Evolutionary conservation across 2,797 vertebrate genomes (phyloP).

Genomic region (Sarcoramphus papa): DNA sequence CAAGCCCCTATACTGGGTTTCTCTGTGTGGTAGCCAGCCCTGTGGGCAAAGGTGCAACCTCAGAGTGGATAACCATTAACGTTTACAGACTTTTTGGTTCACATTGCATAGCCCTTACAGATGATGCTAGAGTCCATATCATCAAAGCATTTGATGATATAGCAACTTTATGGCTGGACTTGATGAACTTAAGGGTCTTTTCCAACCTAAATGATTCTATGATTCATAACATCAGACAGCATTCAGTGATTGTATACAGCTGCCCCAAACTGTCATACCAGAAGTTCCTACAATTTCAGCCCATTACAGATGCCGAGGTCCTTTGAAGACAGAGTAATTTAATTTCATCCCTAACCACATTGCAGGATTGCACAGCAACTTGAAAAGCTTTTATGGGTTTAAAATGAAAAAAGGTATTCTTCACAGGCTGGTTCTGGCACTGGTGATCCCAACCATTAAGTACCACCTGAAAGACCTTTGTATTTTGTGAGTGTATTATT

Average conservation of each 20-base stretch:
- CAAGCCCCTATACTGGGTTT: not conserved
- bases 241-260: not conserved
- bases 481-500: not conserved
- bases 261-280: not conserved
- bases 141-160: not conserved
- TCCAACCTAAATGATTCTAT: not conserved
- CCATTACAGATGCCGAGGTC: not conserved
- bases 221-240: not conserved
- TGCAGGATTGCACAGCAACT: not conserved
- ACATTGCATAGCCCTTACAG: not conserved
- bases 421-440: not conserved
- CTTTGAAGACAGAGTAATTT: not conserved
- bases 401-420: not conserved
- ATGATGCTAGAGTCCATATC: not conserved
- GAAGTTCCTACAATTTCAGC: not conserved
- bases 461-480: not conserved
- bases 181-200: not conserved
- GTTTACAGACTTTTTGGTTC: not conserved
- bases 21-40: not conserved
- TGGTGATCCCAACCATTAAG: not conserved
- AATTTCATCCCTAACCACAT: not conserved
- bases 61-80: not conserved
- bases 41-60: not conserved
- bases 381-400: not conserved
- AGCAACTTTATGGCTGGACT: not conserved